Percentiles rank a stretch among this genome's conserved stretches.
Conservation (phyloP, 1,140 invertebrate genomes). For the Pinna nobilis region DNA sequence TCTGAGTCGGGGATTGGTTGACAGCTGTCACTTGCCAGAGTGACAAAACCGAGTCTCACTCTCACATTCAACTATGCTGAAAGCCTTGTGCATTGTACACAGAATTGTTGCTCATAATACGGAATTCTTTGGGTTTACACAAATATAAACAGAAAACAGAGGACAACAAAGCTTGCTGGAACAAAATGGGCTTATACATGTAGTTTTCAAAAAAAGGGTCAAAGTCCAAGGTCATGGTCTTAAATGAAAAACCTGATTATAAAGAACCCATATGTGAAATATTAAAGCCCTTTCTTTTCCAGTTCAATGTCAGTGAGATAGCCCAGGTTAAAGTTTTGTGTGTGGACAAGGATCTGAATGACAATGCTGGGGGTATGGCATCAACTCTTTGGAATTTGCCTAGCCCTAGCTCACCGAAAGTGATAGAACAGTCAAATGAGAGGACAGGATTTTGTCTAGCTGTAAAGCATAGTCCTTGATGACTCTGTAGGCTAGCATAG, state of each 20-base stretch:
- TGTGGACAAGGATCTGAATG: no score
- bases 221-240: neutral
- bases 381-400: neutral
- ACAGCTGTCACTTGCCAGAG: no score
- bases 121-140: no score
- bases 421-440: neutral
- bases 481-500: neutral
- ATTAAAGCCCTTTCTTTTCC: neutral
- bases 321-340: neutral
- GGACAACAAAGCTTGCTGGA: no score
- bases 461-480: no score
- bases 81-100: no score
- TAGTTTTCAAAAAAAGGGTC: no score
- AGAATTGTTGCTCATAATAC: no score
- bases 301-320: neutral
- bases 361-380: no score
- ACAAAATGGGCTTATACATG: no score
- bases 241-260: neutral
- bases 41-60: neutral
- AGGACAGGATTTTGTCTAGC: neutral
- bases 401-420: neutral
- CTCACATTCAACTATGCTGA: no score
- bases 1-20: neutral
- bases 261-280: constrained; percentile 2
- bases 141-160: no score